phyloP scores from a whole-genome alignment of 1,140 invertebrate genomes.

The Hylaeus anthracinus region DNA sequence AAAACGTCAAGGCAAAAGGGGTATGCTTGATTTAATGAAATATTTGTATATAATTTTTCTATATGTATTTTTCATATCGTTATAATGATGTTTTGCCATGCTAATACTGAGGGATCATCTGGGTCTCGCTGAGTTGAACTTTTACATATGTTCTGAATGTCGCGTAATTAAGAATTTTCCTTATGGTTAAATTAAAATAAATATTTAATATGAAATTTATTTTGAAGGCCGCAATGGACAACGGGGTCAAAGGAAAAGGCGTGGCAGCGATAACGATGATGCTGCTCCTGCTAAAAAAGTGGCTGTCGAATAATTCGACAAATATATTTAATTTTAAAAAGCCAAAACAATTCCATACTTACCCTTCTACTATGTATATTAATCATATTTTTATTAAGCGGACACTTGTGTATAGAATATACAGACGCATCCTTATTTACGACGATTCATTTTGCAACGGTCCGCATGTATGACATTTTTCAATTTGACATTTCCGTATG shows the following conservation, averaged over 20 bases:
- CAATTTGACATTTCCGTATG: too few relatives aligned
- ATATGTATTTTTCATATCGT: constrained; percentile 19
- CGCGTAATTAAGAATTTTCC: not conserved
- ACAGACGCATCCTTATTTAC: not conserved
- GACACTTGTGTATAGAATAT: constrained; percentile 29
- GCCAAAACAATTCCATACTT: constrained; percentile 24
- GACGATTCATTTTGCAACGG: too few relatives aligned
- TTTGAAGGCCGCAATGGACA: constrained; percentile 53
- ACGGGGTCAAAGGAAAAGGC: constrained; percentile 46
- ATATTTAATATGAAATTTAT: not conserved
- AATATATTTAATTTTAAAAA: constrained; percentile 8
- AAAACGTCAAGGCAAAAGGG: constrained; percentile 78
- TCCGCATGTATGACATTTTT: too few relatives aligned
- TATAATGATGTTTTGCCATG: constrained; percentile 80
- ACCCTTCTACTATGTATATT: constrained; percentile 32
- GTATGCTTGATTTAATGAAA: constrained; percentile 52
- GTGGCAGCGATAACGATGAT: constrained; percentile 39
- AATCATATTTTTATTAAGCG: constrained; percentile 39
- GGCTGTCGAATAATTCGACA: constrained; percentile 20
- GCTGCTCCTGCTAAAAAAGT: constrained; percentile 47
- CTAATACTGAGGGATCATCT: constrained; percentile 80
- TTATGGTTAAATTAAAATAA: not conserved
- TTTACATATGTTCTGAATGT: constrained; percentile 61
- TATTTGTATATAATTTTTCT: constrained; percentile 28
- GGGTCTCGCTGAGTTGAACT: constrained; percentile 80